Evolutionary conservation across 1,140 invertebrate species (phyloP).

Genomic region (Lepeophtheirus salmonis): DNA sequence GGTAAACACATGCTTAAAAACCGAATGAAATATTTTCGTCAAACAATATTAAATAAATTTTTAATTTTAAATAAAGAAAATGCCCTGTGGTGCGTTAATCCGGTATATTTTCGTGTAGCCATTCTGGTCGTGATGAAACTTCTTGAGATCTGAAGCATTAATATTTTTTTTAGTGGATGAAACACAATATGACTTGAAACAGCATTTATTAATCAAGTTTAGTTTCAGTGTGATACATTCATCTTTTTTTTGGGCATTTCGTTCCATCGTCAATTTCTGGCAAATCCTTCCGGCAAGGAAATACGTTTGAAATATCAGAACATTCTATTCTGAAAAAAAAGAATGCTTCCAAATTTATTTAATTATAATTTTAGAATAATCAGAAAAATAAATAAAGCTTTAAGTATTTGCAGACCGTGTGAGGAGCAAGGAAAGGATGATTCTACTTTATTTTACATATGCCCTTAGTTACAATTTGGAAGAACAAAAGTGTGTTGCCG

Average conservation of each 20-base stretch:
- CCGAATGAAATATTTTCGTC: too few species aligned
- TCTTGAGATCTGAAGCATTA: too few species aligned
- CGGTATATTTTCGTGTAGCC: neutral
- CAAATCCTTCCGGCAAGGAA: neutral
- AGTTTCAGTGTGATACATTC: neutral
- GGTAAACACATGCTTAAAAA: too few species aligned
- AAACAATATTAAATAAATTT: too few species aligned
- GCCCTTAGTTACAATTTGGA: too few species aligned
- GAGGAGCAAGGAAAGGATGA: too few species aligned
- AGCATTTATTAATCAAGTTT: neutral
- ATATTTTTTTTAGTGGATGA: neutral
- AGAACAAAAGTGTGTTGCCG: too few species aligned
- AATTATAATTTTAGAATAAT: neutral
- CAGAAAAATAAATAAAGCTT: neutral
- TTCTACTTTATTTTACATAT: too few species aligned
- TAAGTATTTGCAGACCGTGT: neutral
- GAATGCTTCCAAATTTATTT: neutral
- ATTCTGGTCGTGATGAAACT: neutral
- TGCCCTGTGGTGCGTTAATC: neutral
- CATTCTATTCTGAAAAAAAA: neutral
- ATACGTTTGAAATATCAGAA: neutral
- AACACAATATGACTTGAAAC: neutral
- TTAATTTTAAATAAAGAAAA: slow-evolving; percentile 1
- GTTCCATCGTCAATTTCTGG: neutral
- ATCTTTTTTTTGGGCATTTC: neutral